phyloP scores from a whole-genome alignment of 2,888 invertebrate genomes.

The Lepidonotus clava region DNA sequence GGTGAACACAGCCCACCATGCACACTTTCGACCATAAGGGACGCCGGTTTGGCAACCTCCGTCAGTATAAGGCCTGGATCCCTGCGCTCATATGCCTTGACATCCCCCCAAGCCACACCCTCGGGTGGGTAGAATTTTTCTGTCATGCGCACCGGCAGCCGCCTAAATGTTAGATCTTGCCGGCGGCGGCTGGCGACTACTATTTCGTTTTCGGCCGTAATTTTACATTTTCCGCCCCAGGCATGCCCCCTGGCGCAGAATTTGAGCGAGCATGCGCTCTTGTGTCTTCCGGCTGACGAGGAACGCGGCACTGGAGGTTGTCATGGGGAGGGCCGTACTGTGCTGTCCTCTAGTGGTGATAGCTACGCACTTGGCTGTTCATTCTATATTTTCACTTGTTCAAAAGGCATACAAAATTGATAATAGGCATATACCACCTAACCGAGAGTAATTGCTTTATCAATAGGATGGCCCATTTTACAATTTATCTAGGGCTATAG shows the following conservation, averaged over 20 bases:
- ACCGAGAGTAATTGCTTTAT: no score
- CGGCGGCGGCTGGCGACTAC: conserved; percentile 29
- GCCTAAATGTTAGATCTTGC: conserved; percentile 52
- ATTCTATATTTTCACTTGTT: no score
- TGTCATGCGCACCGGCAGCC: conserved; percentile 30
- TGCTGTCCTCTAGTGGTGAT: no score
- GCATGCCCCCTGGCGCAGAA: conserved; percentile 23
- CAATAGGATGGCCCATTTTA: no score
- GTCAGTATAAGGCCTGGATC: conserved; percentile 11
- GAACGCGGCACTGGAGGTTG: background rate
- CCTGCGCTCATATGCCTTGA: conserved; percentile 41
- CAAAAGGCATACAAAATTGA: no score
- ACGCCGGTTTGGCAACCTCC: background rate
- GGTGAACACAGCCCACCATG: background rate
- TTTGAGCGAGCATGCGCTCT: conserved; percentile 45
- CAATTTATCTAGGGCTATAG: no score
- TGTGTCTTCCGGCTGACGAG: conserved; percentile 6
- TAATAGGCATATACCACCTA: no score
- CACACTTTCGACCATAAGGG: background rate
- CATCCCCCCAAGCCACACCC: conserved; percentile 17
- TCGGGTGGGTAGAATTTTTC: conserved; percentile 35
- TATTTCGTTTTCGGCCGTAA: conserved; percentile 54
- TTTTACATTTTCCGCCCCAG: conserved; percentile 46
- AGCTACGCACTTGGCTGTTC: no score
- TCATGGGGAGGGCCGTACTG: background rate